Conservation (phyloP, 2,113 vertebrate genomes). For the Pelmatolapia mariae region DNA sequence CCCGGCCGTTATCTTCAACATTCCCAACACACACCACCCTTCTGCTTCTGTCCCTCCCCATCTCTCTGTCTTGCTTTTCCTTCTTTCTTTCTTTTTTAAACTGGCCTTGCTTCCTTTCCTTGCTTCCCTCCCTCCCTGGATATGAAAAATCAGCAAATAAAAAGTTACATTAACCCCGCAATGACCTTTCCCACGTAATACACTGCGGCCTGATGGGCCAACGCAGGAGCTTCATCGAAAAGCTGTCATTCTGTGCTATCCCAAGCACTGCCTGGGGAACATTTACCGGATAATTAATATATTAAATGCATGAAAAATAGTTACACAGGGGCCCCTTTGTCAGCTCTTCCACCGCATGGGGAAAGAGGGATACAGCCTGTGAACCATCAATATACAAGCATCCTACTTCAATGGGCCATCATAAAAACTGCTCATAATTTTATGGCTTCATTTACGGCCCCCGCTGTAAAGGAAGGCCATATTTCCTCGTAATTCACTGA, state of each 20-base stretch:
- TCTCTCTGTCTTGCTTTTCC: conserved; percentile 65
- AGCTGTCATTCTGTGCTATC: conserved; percentile 94
- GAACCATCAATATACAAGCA: conserved; percentile 99
- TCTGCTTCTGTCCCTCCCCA: conserved; percentile 28
- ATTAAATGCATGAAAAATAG: conserved; percentile 99
- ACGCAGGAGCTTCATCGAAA: conserved; percentile 86
- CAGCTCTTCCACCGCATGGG: conserved; percentile 72
- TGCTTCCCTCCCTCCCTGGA: conserved; percentile 63
- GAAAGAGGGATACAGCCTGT: conserved; percentile 94
- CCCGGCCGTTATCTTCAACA: conserved; percentile 42
- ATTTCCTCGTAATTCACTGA: conserved; percentile 88
- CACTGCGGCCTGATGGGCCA: conserved; percentile 94
- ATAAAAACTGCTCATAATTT: conserved; percentile 99
- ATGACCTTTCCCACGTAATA: conserved; percentile 98
- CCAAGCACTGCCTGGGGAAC: conserved; percentile 98
- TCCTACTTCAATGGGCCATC: conserved; percentile 97
- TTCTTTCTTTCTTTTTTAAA: conserved; percentile 53
- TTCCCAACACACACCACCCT: conserved; percentile 16
- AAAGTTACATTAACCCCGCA: conserved; percentile 99
- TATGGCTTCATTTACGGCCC: conserved; percentile 99
- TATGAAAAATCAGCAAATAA: conserved; percentile 99
- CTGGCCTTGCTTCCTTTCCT: conserved; percentile 74
- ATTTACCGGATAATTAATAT: conserved; percentile 99
- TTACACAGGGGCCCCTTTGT: conserved; percentile 86
- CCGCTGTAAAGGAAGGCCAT: conserved; percentile 96